Percentiles rank a stretch among this genome's conserved stretches.
Conservation (phyloP, 1,140 invertebrate species). For the Papilio glaucus region DNA sequence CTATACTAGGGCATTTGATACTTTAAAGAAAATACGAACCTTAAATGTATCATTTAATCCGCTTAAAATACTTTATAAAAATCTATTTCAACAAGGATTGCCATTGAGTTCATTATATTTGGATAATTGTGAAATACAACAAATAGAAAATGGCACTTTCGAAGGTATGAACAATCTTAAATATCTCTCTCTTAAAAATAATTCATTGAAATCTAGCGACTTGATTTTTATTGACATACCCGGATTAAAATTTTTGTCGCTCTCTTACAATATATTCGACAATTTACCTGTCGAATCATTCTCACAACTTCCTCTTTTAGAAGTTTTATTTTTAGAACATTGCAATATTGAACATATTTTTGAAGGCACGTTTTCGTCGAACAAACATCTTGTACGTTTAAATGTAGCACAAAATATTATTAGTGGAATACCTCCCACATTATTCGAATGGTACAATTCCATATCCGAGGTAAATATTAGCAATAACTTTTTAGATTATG, state of each 20-base stretch:
- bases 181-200: slow-evolving; percentile 86
- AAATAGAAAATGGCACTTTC: slow-evolving; percentile 85
- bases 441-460: slow-evolving; percentile 66
- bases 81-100: slow-evolving; percentile 86
- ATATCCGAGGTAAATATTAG: slow-evolving; percentile 75
- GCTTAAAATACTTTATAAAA: slow-evolving; percentile 84
- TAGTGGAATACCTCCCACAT: slow-evolving; percentile 60
- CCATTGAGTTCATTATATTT: slow-evolving; percentile 85
- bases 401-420: slow-evolving; percentile 78
- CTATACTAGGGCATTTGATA: slow-evolving; percentile 86
- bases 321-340: slow-evolving; percentile 73
- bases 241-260: slow-evolving; percentile 83
- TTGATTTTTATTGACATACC: slow-evolving; percentile 88
- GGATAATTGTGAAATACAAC: slow-evolving; percentile 84
- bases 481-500: slow-evolving; percentile 75
- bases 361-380: slow-evolving; percentile 70
- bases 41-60: slow-evolving; percentile 88
- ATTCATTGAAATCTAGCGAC: slow-evolving; percentile 87
- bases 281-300: slow-evolving; percentile 72
- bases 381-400: slow-evolving; percentile 71
- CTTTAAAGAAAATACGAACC: slow-evolving; percentile 85
- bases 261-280: slow-evolving; percentile 74
- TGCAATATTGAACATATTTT: slow-evolving; percentile 77
- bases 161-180: slow-evolving; percentile 84
- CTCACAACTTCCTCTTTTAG: slow-evolving; percentile 72